These are phyloP conservation scores for Neuroscelio doddi DNA, from an alignment of 2,888 invertebrate species.

Conservation along the genomic window DNA sequence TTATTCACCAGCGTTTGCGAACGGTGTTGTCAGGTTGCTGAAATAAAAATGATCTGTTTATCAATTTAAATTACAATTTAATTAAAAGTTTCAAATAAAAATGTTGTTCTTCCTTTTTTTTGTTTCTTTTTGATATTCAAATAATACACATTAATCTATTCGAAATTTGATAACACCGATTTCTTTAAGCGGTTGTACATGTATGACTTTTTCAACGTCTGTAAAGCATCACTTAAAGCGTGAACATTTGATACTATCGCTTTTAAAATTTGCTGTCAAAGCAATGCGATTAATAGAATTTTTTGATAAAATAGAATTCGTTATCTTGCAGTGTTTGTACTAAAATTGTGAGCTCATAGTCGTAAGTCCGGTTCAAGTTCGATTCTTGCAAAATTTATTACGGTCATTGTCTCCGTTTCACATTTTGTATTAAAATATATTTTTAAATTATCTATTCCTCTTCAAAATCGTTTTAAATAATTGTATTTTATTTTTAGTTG, in stretches of 20 bases:
- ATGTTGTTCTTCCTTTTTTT: neutral
- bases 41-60: constrained; percentile 14
- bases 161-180: too few relatives aligned
- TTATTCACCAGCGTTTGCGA: constrained; percentile 21
- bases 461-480: neutral
- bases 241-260: constrained; percentile 25
- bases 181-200: too few relatives aligned
- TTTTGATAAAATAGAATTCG: neutral
- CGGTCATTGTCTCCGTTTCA: constrained; percentile 39
- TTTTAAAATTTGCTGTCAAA: neutral
- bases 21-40: constrained; percentile 26
- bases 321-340: constrained; percentile 10
- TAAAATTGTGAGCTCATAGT: constrained; percentile 10
- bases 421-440: too few relatives aligned
- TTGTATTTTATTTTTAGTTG: neutral
- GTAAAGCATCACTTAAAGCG: constrained; percentile 24
- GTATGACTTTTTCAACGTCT: constrained; percentile 30
- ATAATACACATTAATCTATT: too few relatives aligned
- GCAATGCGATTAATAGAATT: neutral
- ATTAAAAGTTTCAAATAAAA: too few relatives aligned
- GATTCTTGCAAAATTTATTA: constrained; percentile 9
- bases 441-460: too few relatives aligned
- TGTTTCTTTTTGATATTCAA: constrained; percentile 4
- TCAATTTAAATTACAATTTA: too few relatives aligned
- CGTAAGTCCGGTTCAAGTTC: constrained; percentile 20